A percentile compares a stretch with the other conserved stretches of the same genome.
Evolutionary conservation across 2,113 vertebrate species (phyloP).

Genomic region (Capreolus pygargus): DNA sequence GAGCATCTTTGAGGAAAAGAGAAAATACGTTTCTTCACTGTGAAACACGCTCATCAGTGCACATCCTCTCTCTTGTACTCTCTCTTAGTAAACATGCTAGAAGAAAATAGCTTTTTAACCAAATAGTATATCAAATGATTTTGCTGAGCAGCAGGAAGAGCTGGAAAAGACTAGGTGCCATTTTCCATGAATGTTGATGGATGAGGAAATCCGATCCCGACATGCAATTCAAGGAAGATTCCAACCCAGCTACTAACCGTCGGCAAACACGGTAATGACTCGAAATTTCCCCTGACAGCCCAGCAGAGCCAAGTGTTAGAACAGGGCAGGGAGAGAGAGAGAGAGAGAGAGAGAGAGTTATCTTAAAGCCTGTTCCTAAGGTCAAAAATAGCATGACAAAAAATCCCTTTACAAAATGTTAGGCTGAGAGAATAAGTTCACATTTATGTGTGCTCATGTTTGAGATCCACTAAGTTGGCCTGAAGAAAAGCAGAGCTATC

Average conservation of each 20-base stretch:
- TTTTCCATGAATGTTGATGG: neutral
- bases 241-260: neutral
- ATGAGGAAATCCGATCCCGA: neutral
- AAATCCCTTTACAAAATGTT: neutral
- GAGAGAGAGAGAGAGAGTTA: fast-evolving
- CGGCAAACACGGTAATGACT: neutral
- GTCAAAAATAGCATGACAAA: neutral
- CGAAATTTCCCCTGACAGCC: neutral
- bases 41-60: neutral
- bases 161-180: neutral
- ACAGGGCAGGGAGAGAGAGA: fast-evolving
- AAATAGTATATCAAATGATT: neutral
- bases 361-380: neutral
- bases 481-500: neutral
- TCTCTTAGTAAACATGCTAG: neutral
- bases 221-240: neutral
- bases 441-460: neutral
- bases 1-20: neutral
- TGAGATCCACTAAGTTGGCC: neutral
- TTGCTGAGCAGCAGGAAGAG: neutral
- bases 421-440: neutral
- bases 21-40: neutral
- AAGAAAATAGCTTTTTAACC: neutral
- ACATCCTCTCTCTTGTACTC: neutral
- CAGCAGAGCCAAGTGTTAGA: neutral